phyloP scores from a whole-genome alignment of 2,888 invertebrate genomes.

The Brenthis daphne region DNA sequence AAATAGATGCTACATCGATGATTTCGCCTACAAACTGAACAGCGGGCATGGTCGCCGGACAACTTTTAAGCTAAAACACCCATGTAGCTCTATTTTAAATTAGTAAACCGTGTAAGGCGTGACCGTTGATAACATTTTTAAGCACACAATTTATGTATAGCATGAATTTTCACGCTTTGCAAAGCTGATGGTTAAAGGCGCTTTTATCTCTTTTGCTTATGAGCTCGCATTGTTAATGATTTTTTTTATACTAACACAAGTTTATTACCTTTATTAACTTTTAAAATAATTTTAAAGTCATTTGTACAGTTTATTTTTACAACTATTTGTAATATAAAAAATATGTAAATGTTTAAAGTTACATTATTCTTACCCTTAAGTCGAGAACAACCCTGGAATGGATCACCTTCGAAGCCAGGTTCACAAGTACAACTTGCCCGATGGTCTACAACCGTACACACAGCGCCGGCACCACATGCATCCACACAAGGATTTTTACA shows the following conservation, averaged over 20 bases:
- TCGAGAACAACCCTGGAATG: constrained; percentile 81
- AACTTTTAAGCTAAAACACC: constrained; percentile 60
- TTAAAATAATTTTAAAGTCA: too few relatives aligned
- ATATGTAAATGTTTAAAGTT: constrained; percentile 10
- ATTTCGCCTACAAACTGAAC: constrained; percentile 50
- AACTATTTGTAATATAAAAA: not conserved
- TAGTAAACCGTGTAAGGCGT: constrained; percentile 77
- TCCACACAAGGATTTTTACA: constrained; percentile 86
- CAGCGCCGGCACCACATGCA: constrained; percentile 83
- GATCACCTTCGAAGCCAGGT: constrained; percentile 83
- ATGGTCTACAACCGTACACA: constrained; percentile 84
- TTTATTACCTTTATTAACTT: not conserved
- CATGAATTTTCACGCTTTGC: constrained; percentile 77
- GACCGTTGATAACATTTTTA: constrained; percentile 56
- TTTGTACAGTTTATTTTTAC: too few relatives aligned
- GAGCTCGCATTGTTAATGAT: constrained; percentile 31
- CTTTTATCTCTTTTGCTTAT: constrained; percentile 34
- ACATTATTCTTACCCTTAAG: constrained; percentile 61
- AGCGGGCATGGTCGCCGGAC: constrained; percentile 74
- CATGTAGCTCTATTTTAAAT: constrained; percentile 62
- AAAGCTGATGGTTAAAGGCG: constrained; percentile 76
- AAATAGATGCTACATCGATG: constrained; percentile 59
- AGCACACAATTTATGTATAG: constrained; percentile 64
- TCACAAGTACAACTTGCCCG: constrained; percentile 85
- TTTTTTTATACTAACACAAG: constrained; percentile 1